Percentiles rank a stretch among this genome's conserved stretches.
Evolutionary conservation across 92 coral and sea anemone species (phyloP).

Genomic region (Paragorgia papillata): DNA sequence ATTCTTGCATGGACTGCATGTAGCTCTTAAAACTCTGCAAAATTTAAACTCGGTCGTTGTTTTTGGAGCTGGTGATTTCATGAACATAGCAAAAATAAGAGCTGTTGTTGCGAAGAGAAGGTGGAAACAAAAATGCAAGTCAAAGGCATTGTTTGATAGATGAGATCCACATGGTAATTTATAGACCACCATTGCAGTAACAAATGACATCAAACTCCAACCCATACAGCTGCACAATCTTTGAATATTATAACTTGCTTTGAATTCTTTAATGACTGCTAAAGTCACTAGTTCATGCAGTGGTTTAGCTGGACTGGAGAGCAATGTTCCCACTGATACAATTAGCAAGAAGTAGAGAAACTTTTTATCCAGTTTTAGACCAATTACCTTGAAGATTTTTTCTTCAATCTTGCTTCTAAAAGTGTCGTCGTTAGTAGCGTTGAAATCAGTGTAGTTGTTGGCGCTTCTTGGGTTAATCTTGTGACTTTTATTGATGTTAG

Average conservation of each 20-base stretch:
- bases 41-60: constrained; percentile 66
- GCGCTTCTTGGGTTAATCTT: background rate
- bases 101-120: constrained; percentile 68
- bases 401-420: background rate
- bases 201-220: constrained; percentile 70
- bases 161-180: constrained; percentile 72
- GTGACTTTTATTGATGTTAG: too few relatives aligned
- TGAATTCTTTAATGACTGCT: constrained; percentile 68
- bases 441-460: background rate
- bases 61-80: constrained; percentile 71
- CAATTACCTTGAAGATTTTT: background rate
- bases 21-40: constrained; percentile 63
- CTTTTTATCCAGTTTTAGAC: constrained; percentile 15
- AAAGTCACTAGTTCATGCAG: constrained; percentile 71
- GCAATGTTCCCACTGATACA: constrained; percentile 7
- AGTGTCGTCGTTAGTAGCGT: background rate
- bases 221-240: constrained; percentile 73
- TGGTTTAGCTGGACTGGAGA: constrained; percentile 70
- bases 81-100: constrained; percentile 64
- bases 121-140: constrained; percentile 82
- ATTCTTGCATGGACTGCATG: constrained; percentile 79
- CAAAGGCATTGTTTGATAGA: constrained; percentile 68
- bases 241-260: constrained; percentile 48
- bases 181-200: constrained; percentile 65
- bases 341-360: constrained; percentile 18